Conservation (phyloP, 2,888 invertebrate genomes). For the Nomada goodeniana region DNA sequence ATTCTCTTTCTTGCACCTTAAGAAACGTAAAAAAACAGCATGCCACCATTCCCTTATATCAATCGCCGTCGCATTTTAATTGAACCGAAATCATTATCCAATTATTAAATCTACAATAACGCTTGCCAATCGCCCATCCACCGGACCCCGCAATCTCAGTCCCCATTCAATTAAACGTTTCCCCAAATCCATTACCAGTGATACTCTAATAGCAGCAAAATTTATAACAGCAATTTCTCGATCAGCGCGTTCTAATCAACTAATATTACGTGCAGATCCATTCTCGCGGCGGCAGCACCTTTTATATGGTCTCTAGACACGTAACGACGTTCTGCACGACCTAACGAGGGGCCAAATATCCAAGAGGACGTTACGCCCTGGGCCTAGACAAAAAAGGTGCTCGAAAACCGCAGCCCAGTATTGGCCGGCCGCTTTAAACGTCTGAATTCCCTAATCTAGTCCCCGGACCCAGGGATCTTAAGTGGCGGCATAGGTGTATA, state of each 20-base stretch:
- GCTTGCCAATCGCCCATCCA: neutral
- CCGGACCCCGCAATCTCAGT: too few species aligned
- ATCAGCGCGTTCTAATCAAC: slow-evolving; percentile 31
- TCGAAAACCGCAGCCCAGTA: slow-evolving; percentile 55
- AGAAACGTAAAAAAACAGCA: too few species aligned
- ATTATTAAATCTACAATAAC: neutral
- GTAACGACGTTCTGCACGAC: slow-evolving; percentile 61
- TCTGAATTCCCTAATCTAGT: slow-evolving; percentile 59
- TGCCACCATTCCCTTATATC: too few species aligned
- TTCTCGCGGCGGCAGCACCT: slow-evolving; percentile 19
- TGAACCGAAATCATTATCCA: neutral
- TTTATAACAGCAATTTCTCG: slow-evolving; percentile 43
- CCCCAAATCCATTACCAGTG: slow-evolving; percentile 20
- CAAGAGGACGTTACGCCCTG: slow-evolving; percentile 63
- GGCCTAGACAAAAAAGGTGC: slow-evolving; percentile 70
- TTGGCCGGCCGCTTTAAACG: slow-evolving; percentile 35
- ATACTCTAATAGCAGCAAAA: slow-evolving; percentile 22
- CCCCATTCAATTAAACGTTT: slow-evolving; percentile 24
- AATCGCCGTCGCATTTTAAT: too few species aligned
- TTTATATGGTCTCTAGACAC: slow-evolving; percentile 34
- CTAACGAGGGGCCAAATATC: slow-evolving; percentile 68
- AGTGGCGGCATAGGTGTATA: slow-evolving; percentile 79
- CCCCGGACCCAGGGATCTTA: slow-evolving; percentile 60
- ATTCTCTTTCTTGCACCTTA: too few species aligned
- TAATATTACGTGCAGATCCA: slow-evolving; percentile 5